Conservation (phyloP, 1,140 invertebrate genomes). For the Hestina assimilis region DNA sequence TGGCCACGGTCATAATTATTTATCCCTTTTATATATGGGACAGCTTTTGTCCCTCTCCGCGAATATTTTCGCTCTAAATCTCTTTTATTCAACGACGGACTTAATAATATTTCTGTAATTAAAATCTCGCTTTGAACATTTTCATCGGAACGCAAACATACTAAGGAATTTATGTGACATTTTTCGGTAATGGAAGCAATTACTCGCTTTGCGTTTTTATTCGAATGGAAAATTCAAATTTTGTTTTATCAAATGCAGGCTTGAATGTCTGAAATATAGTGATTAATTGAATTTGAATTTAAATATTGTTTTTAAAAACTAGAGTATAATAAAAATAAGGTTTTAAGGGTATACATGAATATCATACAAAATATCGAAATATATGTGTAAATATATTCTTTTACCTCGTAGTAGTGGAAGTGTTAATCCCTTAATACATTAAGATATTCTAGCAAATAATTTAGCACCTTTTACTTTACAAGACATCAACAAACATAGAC, state of each 20-base stretch:
- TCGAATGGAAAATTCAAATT: conserved; percentile 5
- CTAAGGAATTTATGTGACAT: conserved; percentile 43
- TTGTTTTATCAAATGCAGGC: conserved; percentile 7
- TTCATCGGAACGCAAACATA: conserved; percentile 41
- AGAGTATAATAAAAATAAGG: neutral
- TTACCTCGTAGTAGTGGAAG: no score
- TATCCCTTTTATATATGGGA: conserved; percentile 51
- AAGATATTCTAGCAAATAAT: no score
- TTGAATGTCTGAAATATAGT: neutral
- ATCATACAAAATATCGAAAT: no score
- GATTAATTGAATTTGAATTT: neutral
- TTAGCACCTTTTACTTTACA: neutral
- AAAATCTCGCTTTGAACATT: conserved; percentile 55
- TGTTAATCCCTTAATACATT: no score
- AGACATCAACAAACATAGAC: neutral
- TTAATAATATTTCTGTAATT: conserved; percentile 71
- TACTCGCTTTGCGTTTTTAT: conserved; percentile 26
- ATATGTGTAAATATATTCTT: no score
- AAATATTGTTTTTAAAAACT: neutral
- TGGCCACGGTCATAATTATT: conserved; percentile 64
- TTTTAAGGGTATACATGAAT: neutral
- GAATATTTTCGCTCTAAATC: conserved; percentile 49
- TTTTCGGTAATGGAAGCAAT: conserved; percentile 41
- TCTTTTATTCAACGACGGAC: conserved; percentile 51
- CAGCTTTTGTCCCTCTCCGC: conserved; percentile 42